Conservation (phyloP, 2,888 invertebrate species). For the Dryocosmus kuriphilus region DNA sequence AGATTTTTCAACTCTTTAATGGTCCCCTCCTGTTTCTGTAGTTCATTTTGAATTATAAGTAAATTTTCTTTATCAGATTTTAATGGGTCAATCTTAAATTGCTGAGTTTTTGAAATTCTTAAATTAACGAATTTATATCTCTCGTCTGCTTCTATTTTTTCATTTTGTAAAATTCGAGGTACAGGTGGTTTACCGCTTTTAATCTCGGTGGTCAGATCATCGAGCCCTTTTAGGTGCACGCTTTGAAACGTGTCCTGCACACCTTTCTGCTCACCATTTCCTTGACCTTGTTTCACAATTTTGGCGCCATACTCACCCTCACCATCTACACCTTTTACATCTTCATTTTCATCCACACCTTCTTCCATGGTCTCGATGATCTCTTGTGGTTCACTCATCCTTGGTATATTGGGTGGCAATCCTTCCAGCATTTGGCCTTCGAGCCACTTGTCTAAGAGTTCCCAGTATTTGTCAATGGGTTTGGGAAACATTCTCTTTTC, state of each 20-base stretch:
- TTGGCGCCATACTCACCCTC: background rate
- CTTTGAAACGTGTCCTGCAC: conserved; percentile 3
- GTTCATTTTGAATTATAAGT: background rate
- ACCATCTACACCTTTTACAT: background rate
- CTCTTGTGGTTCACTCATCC: no score
- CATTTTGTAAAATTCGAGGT: background rate
- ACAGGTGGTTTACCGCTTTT: conserved; percentile 3
- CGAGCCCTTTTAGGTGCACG: background rate
- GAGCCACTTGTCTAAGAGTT: background rate
- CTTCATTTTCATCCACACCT: background rate
- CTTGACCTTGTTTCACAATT: background rate
- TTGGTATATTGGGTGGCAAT: background rate
- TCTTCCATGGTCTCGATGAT: no score
- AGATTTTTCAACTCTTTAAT: background rate
- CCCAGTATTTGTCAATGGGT: background rate
- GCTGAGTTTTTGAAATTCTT: background rate
- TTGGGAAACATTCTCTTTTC: conserved; percentile 19
- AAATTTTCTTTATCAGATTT: conserved; percentile 7
- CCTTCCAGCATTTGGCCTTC: background rate
- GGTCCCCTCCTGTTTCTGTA: background rate
- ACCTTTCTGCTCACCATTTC: background rate
- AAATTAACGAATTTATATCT: conserved; percentile 2
- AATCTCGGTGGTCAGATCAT: background rate
- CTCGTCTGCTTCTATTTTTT: background rate
- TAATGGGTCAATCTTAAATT: conserved; percentile 1